Base-by-base conservation (phyloP, 2,797 vertebrate genomes). In the Hyperoplus immaculatus region DNA sequence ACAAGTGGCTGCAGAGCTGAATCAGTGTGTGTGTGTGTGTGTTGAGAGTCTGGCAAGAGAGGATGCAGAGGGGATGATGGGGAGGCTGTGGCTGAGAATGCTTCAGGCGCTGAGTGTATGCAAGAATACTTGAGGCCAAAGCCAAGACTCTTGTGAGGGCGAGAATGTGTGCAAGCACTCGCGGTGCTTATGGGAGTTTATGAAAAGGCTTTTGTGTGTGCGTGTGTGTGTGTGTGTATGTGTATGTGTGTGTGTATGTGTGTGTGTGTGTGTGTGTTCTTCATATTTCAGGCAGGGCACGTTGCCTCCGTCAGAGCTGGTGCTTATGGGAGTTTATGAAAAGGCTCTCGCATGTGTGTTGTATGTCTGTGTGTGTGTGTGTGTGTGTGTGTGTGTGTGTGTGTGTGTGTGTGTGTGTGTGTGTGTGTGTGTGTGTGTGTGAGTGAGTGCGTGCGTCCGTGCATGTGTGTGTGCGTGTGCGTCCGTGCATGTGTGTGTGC, bases 71-170 rank as follows among this genome's bases (percentile, higher is more conserved):
- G 73, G 68, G 81, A 82, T 62, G 80, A 75, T 57, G 79, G 77
- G 63, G 62, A 80, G 77, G 77, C 84, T 85, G 74, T 8, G 81
- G 70, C 69, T 86, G 68, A 83, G 84, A 85, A 90, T 15, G 84
- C 89, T 89, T 80, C 65, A 91, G 88, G 88, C 82, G 2, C 72
- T 64, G 81, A 89, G 83, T 84, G 75, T 78, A 51, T 80, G 86
- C 63, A 76, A 91, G 90, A 77, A 87, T 75, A 87, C 90, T 93
- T 62, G 82, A 91, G 87, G 88, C 88, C 69, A 90, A 89, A 87
- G 53, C 53, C 63, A 65, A 83, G 89, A 88, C 80, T 76, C 71
- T 82, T 51, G 56, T 82, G 83, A 67, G 51, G 61, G 15, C 55
- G 61, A 62, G 60, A 57, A 54, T 64, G 64, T 53, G 83, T 69